Percentiles rank a stretch among this genome's conserved stretches.
phyloP scores from a whole-genome alignment of 2,797 vertebrate species.

The Trichosurus vulpecula region DNA sequence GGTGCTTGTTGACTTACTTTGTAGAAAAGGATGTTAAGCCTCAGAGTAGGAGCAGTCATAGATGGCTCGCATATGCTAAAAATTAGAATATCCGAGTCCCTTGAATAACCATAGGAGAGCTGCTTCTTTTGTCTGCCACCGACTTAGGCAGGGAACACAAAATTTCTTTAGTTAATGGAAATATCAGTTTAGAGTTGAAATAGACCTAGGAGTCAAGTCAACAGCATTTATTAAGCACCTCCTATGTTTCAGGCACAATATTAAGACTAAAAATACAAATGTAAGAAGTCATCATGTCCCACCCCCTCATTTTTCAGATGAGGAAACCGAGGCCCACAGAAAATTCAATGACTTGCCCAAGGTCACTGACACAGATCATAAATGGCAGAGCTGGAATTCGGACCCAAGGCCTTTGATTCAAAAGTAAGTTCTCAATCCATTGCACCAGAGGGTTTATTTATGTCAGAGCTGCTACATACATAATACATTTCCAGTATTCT shows the following conservation, averaged over 20 bases:
- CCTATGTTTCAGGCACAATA: not conserved
- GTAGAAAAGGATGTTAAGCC: not conserved
- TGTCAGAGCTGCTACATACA: not conserved
- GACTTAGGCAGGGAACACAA: not conserved
- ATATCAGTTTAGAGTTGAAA: not conserved
- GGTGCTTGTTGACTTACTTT: not conserved
- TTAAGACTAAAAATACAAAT: slow-evolving; percentile 17
- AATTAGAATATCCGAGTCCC: not conserved
- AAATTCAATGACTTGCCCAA: not conserved
- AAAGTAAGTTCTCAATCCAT: slow-evolving; percentile 11
- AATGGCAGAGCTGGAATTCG: slow-evolving; percentile 40
- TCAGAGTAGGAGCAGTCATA: not conserved
- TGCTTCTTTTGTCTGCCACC: not conserved
- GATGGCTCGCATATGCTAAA: not conserved
- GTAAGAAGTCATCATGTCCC: too few species aligned
- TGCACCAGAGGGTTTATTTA: not conserved
- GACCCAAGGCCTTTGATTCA: not conserved
- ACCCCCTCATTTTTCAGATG: not conserved
- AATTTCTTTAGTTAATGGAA: not conserved
- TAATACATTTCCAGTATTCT: not conserved
- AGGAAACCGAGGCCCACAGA: slow-evolving; percentile 28
- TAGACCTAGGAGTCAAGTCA: not conserved
- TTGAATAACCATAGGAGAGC: not conserved
- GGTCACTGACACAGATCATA: slow-evolving; percentile 30
- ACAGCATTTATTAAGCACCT: slow-evolving; percentile 55